phyloP scores from a whole-genome alignment of 2,797 vertebrate genomes.

The Tolypeutes matacus region DNA sequence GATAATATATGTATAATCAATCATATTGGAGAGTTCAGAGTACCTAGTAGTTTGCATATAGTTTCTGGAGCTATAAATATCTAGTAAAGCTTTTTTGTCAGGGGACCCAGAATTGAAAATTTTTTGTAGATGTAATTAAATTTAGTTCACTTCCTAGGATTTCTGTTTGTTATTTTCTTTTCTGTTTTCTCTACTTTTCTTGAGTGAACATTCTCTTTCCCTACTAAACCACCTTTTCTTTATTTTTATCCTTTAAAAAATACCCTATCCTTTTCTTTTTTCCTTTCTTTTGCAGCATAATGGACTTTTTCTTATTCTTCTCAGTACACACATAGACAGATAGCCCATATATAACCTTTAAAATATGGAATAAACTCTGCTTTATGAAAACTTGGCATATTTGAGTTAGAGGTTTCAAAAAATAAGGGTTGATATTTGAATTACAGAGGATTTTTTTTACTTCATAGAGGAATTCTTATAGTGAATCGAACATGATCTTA shows the following conservation, averaged over 20 bases:
- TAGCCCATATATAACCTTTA: conserved; percentile 1
- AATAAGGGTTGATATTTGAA: conserved; percentile 9
- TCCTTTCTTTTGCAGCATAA: not conserved
- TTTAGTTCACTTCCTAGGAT: conserved; percentile 27
- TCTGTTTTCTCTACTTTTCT: not conserved
- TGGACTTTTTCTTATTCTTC: conserved; percentile 27
- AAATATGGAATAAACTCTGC: not conserved
- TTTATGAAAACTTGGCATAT: conserved; percentile 21
- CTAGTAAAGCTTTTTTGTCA: not conserved
- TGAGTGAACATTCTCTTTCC: not conserved
- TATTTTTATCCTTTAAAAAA: not conserved
- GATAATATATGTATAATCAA: not conserved
- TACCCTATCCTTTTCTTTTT: not conserved
- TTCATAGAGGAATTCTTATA: not conserved
- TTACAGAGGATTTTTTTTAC: not conserved
- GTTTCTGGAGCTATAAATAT: not conserved
- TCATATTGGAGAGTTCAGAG: not conserved
- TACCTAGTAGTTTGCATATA: not conserved
- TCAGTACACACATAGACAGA: not conserved
- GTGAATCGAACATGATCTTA: not conserved
- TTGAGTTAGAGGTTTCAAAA: not conserved
- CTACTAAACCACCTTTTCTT: not conserved
- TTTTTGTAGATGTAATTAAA: conserved; percentile 11
- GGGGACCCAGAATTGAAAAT: not conserved
- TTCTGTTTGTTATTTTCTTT: conserved; percentile 35